Percentiles rank a stretch among this genome's conserved stretches.
Evolutionary conservation across 2,113 vertebrate species (phyloP).

Genomic region (Phaetusa simplex): DNA sequence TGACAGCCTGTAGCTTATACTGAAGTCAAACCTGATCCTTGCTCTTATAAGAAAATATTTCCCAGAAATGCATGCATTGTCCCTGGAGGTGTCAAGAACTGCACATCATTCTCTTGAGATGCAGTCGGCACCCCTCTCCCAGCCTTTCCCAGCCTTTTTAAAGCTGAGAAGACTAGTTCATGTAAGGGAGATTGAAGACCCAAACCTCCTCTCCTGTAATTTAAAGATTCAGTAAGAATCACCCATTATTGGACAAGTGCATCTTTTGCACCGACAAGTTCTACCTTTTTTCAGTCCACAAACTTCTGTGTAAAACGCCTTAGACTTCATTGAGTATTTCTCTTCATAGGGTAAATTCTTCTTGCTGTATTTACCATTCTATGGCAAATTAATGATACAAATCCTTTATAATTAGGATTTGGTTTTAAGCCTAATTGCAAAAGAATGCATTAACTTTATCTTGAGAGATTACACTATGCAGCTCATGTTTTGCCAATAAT

Average conservation of each 20-base stretch:
- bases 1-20: neutral
- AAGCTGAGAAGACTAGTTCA: neutral
- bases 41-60: neutral
- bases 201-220: neutral
- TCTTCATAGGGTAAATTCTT: neutral
- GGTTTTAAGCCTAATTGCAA: conserved; percentile 22
- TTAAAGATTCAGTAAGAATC: neutral
- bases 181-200: neutral
- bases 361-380: neutral
- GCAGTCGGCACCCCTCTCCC: neutral
- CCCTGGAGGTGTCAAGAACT: neutral
- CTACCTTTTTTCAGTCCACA: neutral
- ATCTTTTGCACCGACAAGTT: neutral
- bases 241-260: neutral
- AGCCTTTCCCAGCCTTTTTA: neutral
- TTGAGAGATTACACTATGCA: neutral
- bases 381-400: conserved; percentile 10
- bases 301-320: neutral
- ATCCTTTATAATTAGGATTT: conserved; percentile 21
- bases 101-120: neutral
- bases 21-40: neutral
- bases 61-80: neutral
- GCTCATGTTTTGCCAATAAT: neutral
- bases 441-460: conserved; percentile 9
- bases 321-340: neutral